These are phyloP conservation scores for Natrix natrix DNA, from an alignment of 2,797 vertebrate genomes.

Conservation along the genomic window DNA sequence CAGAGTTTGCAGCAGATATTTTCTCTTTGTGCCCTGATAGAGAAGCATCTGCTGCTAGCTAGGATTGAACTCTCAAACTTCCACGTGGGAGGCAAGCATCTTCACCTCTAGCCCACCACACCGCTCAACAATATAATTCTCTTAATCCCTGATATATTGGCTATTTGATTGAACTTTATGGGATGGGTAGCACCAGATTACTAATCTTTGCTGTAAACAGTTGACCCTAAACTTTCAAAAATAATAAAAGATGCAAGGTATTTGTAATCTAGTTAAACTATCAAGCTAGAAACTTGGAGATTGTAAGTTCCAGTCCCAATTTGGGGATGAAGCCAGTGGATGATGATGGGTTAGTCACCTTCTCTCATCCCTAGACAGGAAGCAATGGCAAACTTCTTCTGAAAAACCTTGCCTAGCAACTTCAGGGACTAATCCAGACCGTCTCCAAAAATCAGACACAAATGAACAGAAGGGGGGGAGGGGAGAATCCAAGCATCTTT, in stretches of 20 bases:
- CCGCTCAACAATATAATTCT: neutral
- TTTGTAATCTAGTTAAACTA: neutral
- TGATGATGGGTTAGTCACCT: neutral
- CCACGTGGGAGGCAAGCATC: neutral
- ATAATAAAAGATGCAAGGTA: neutral
- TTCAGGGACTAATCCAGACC: neutral
- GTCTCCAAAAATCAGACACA: neutral
- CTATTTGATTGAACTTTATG: neutral
- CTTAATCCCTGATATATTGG: neutral
- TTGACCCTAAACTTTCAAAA: neutral
- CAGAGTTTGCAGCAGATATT: neutral
- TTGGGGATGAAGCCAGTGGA: neutral
- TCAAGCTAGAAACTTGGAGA: neutral
- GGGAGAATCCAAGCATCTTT: neutral
- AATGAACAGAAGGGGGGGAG: neutral
- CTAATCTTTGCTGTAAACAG: neutral
- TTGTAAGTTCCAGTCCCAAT: neutral
- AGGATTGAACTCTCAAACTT: too few relatives aligned
- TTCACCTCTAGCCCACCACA: neutral
- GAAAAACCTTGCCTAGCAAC: neutral
- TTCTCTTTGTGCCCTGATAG: neutral
- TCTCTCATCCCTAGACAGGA: neutral
- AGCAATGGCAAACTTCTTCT: neutral
- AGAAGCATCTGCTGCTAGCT: neutral
- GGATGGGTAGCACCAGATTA: neutral